A percentile compares a stretch with the other conserved stretches of the same genome.
Evolutionary conservation across 2,113 vertebrate genomes (phyloP).

Genomic region (Piprites chloris): DNA sequence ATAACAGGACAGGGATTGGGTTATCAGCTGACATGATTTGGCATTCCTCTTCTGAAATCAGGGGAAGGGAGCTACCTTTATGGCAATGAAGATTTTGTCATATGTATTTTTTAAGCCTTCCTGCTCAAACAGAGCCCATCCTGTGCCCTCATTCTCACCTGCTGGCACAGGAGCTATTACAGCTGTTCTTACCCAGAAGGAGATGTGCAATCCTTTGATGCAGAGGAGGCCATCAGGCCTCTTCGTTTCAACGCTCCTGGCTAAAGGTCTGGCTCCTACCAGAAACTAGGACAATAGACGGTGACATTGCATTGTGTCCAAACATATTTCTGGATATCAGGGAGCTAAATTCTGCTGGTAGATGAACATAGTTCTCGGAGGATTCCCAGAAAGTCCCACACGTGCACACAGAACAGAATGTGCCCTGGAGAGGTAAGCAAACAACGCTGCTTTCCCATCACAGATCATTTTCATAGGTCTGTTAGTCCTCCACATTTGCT

Average conservation of each 20-base stretch:
- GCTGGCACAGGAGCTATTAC: not conserved
- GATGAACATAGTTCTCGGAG: not conserved
- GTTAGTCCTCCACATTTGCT: not conserved
- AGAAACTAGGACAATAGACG: not conserved
- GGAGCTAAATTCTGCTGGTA: not conserved
- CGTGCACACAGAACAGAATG: rapidly evolving
- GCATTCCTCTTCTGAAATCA: not conserved
- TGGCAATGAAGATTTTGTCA: not conserved
- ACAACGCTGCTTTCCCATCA: not conserved
- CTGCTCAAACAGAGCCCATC: rapidly evolving
- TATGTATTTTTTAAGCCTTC: not conserved
- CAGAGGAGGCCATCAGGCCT: not conserved
- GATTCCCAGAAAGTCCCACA: not conserved
- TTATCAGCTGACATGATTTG: not conserved
- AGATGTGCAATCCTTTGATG: not conserved
- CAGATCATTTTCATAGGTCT: not conserved
- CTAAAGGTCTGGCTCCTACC: not conserved
- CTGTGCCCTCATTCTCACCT: not conserved
- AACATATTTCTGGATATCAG: not conserved
- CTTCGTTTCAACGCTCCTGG: not conserved
- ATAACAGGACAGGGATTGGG: not conserved
- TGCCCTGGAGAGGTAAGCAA: not conserved
- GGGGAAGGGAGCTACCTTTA: not conserved
- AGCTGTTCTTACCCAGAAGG: not conserved
- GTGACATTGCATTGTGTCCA: not conserved